Base-by-base conservation (phyloP, 2,113 vertebrate species). In the Syrrhaptes paradoxus region DNA sequence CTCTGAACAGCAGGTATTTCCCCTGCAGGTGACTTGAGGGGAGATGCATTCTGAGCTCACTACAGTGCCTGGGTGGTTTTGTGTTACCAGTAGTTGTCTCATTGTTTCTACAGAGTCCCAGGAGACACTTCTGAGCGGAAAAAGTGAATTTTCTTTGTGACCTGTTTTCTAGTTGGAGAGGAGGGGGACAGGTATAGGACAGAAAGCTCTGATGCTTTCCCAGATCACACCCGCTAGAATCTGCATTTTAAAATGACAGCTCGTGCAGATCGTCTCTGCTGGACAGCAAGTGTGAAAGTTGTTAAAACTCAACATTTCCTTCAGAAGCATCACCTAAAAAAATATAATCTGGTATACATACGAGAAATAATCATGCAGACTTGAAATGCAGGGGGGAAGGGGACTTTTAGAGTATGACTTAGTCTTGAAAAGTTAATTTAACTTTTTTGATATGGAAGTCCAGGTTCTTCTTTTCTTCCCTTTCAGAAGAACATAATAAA, bases 301-400 rank as follows among this genome's bases (percentile, higher is more conserved):
- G 52, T 17, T 75, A 41, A 74, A 91, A 55, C 34, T 26, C 45
- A 20, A 41, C 12, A 51, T 46, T 85, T 75, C 71, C 34, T 83
- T 76, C 83, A 79, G 85, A 87, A 67, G 24, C 36, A 67, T 41
- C 57, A 29, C 59, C 72, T 70, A 18, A 57, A 52, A 38, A 88
- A 57, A 10, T 18, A 55, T 0, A 2, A 6, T 51, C 45, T 11
- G n/a, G 11, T 16, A 4, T 19, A 8, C 28, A 7, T 18, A 10
- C 16, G 20, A 25, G 65, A 67, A 65, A 46, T 11, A 31, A 45
- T 43, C 13, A 17, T 0, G 4, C 38, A 59, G 67, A 10, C 77
- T 36, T 87, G 59, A 70, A 65, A 36, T 46, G 9, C 6, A 20
- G 36, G 9, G 22, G 8, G 10, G 0, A 18, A 63, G 75, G 48